Percentiles rank a stretch among this genome's conserved stretches.
phyloP scores from a whole-genome alignment of 2,797 vertebrate genomes.

The Apodemus agrarius region DNA sequence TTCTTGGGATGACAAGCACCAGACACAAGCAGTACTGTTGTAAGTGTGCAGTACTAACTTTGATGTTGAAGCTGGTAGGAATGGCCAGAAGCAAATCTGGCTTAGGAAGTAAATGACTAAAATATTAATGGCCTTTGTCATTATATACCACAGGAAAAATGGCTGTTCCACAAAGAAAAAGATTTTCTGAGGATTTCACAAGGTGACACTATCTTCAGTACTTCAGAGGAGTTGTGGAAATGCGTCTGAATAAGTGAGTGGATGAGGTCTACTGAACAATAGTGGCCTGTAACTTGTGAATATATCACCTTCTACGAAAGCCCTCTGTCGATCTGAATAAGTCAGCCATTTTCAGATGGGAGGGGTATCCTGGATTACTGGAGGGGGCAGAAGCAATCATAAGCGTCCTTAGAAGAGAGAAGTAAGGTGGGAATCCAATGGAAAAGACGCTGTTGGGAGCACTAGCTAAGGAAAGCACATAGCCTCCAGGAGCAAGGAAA shows the following conservation, averaged over 20 bases:
- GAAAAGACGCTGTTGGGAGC: not conserved
- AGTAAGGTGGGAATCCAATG: not conserved
- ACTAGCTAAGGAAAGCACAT: not conserved
- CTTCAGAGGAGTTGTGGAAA: not conserved
- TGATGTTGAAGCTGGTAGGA: constrained; percentile 55
- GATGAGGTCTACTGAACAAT: not conserved
- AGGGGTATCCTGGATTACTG: not conserved
- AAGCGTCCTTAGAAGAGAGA: not conserved
- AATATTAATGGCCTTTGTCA: constrained; percentile 36
- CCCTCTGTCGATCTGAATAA: not conserved
- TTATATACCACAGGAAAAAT: not conserved
- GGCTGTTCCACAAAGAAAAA: constrained; percentile 8
- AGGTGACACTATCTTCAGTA: not conserved
- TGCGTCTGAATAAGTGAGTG: not conserved
- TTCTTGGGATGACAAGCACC: constrained; percentile 64
- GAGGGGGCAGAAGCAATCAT: not conserved
- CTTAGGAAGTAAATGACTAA: not conserved
- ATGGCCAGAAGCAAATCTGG: constrained; percentile 49
- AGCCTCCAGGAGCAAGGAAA: not conserved
- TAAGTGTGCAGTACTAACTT: not conserved
- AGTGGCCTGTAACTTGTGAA: not conserved
- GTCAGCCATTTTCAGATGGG: not conserved
- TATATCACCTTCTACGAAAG: not conserved
- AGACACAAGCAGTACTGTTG: constrained; percentile 1
- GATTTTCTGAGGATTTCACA: not conserved